phyloP scores from a whole-genome alignment of 2,113 vertebrate species.

The Glaucomys volans region DNA sequence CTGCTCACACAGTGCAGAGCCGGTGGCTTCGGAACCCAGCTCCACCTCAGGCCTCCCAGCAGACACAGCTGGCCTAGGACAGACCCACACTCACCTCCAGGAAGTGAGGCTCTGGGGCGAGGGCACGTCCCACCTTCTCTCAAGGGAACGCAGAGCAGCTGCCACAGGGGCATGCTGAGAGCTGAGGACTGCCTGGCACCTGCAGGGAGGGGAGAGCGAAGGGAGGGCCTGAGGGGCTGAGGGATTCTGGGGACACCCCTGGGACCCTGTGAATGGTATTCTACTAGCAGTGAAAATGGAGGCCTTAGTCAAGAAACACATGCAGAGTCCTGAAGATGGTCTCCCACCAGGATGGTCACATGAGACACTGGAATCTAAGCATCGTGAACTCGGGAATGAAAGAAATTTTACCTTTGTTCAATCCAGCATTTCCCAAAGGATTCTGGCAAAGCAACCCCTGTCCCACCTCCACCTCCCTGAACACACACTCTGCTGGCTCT shows the following conservation, averaged over 20 bases:
- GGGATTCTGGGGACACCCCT: neutral
- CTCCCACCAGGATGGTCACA: neutral
- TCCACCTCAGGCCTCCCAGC: neutral
- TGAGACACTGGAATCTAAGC: neutral
- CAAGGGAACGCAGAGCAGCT: neutral
- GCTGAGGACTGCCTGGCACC: neutral
- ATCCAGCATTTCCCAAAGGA: neutral
- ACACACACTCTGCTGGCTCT: neutral
- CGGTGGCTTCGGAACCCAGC: neutral
- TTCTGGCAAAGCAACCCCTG: neutral
- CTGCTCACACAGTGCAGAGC: no score
- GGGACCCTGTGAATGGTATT: neutral
- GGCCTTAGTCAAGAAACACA: rapidly evolving
- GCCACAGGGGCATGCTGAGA: neutral
- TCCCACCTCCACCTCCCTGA: neutral
- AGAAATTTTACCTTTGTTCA: neutral
- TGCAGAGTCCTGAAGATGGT: neutral
- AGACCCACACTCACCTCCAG: neutral
- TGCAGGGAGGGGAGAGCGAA: neutral
- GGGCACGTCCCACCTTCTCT: neutral
- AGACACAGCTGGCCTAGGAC: neutral
- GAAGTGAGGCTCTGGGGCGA: neutral
- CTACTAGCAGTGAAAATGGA: neutral
- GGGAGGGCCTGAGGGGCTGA: neutral
- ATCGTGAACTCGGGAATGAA: neutral